Evolutionary conservation across 2,888 invertebrate genomes (phyloP), one percentile per base, ranked within the genome.

Genomic region (Ophion obscuratus): DNA sequence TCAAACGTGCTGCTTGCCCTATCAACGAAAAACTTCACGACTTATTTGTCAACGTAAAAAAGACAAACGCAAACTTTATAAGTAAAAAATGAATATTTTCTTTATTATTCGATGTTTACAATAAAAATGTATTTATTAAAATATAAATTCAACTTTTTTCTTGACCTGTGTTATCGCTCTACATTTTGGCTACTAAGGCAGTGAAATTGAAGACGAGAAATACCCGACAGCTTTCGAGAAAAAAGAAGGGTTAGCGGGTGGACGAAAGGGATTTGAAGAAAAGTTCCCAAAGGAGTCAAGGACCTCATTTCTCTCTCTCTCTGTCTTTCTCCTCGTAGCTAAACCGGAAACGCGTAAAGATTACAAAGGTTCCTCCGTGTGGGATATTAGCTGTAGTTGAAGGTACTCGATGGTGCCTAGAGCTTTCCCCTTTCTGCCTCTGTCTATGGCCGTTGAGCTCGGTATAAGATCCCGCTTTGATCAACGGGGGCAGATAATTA

Each of bases 401-500:
- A 86, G 80, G 47, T 81, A 76, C 84, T 81, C 81, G 81, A 81
- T 80, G 76, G 76, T 81, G 71, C 80, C 75, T 66, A 27, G 68
- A 81, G 81, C 81, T 74, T 74, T 81, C 68, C 24, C 44, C 20
- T 71, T 14, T 53, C 64, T 24, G n/a, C 61, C 79, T 74, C 31
- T 31, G 40, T 67, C 66, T 40, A 24, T 31, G 40, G 74, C 74
- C 74, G 74, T 61, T 84, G 59, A 75, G 67, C 82, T 53, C 76
- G 76, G 53, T 85, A 85, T 80, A 86, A 86, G 80, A 73, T 79
- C 85, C 79, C 36, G 82, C 86, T 86, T 86, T 86, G 86, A 86
- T 86, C 86, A 86, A 83, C 83, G 85, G 85, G 87, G 84, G 83
- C 83, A 88, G 88, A 87, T 88, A 88, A 88, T 88, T 88, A 88